phyloP scores from a whole-genome alignment of 2,888 invertebrate species.

The Ophioninae sp. region DNA sequence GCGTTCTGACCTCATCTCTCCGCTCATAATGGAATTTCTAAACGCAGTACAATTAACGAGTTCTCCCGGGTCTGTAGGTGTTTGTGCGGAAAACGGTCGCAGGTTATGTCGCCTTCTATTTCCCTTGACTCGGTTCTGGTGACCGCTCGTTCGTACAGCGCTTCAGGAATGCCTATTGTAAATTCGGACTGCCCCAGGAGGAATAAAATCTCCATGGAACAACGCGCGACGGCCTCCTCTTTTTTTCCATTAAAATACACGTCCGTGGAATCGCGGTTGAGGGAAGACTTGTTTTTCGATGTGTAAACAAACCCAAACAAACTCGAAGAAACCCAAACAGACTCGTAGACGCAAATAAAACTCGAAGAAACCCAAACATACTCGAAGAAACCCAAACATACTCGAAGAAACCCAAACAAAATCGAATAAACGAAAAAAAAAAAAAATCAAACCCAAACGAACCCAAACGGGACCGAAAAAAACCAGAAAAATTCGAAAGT shows the following conservation, averaged over 20 bases:
- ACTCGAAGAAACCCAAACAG: too few species aligned
- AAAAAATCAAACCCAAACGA: too few species aligned
- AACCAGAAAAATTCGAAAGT: too few species aligned
- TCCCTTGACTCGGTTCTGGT: slow-evolving; percentile 20
- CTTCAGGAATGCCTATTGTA: slow-evolving; percentile 51
- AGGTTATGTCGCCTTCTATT: slow-evolving; percentile 12
- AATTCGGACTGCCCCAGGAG: slow-evolving; percentile 21
- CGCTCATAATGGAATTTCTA: slow-evolving; percentile 77
- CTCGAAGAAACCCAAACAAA: too few species aligned
- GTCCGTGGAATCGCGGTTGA: neutral
- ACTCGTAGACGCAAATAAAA: too few species aligned
- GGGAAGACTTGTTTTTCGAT: neutral
- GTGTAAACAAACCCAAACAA: too few species aligned
- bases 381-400: too few species aligned
- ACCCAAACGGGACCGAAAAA: too few species aligned
- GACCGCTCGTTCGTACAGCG: slow-evolving; percentile 13
- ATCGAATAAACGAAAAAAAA: too few species aligned
- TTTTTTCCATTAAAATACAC: slow-evolving; percentile 28
- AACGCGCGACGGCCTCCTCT: slow-evolving; percentile 25
- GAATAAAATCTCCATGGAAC: slow-evolving; percentile 37
- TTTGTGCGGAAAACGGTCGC: slow-evolving; percentile 5
- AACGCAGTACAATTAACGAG: slow-evolving; percentile 64
- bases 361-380: too few species aligned
- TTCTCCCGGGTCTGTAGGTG: slow-evolving; percentile 2
- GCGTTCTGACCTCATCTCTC: slow-evolving; percentile 70